Conservation (phyloP, 2,113 vertebrate genomes). For the Coturnix japonica region DNA sequence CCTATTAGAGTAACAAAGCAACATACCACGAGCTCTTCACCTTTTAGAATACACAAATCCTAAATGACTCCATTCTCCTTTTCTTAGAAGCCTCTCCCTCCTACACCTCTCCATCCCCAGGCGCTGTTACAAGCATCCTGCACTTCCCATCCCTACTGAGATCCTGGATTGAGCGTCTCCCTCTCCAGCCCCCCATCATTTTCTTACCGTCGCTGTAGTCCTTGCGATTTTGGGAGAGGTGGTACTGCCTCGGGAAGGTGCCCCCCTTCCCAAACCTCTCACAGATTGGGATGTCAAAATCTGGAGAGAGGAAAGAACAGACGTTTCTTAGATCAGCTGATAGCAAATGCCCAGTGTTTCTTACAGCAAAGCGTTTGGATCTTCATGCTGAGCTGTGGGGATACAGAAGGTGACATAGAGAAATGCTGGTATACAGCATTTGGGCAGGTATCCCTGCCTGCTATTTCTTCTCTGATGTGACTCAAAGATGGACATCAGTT, state of each 20-base stretch:
- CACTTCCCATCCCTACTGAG: fast-evolving
- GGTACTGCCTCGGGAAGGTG: slow-evolving; percentile 90
- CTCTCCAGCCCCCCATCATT: fast-evolving
- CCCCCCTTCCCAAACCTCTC: slow-evolving; percentile 89
- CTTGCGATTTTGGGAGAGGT: slow-evolving; percentile 87
- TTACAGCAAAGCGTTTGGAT: background rate
- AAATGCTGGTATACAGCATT: background rate
- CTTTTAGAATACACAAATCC: background rate
- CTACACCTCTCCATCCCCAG: background rate
- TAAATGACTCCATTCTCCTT: background rate
- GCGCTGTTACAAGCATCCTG: background rate
- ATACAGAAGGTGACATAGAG: background rate
- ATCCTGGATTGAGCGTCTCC: background rate
- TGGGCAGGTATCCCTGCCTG: background rate
- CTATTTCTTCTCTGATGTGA: background rate
- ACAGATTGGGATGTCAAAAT: slow-evolving; percentile 67
- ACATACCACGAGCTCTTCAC: fast-evolving
- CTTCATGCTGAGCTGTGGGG: background rate
- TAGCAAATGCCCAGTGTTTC: background rate
- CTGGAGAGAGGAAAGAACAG: slow-evolving; percentile 42
- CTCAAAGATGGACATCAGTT: background rate
- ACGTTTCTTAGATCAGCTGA: background rate
- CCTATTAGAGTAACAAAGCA: slow-evolving; percentile 1
- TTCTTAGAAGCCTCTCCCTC: background rate
- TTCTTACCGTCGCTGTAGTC: slow-evolving; percentile 90